Percentiles rank a stretch among this genome's conserved stretches.
Evolutionary conservation across 2,113 vertebrate species (phyloP).

Genomic region (Numida meleagris): DNA sequence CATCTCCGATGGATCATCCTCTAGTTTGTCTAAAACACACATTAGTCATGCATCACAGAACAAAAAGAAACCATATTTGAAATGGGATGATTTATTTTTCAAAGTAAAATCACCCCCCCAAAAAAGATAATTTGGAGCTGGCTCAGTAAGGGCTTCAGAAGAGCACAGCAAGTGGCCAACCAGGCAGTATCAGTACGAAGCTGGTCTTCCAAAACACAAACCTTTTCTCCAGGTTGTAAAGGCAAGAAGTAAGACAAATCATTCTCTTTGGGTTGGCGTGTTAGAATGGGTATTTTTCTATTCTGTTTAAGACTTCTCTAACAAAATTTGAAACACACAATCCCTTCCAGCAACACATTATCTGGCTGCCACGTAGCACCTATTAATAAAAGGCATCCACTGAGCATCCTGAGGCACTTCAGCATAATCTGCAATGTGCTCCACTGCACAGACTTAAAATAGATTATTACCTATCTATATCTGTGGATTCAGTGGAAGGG

Average conservation of each 20-base stretch:
- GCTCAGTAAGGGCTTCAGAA: neutral
- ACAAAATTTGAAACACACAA: neutral
- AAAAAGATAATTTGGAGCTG: neutral
- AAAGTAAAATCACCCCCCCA: neutral
- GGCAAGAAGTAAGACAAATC: neutral
- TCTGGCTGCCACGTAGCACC: neutral
- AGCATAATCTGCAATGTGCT: neutral
- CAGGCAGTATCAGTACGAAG: fast-evolving
- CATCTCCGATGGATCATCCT: neutral
- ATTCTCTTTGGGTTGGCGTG: neutral
- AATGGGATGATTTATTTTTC: neutral
- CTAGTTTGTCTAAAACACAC: neutral
- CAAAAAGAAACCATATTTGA: neutral
- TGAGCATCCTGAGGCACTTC: neutral
- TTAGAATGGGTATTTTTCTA: neutral
- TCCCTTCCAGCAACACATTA: neutral
- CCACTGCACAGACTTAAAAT: neutral
- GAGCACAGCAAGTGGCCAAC: neutral
- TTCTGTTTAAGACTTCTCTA: neutral
- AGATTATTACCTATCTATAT: neutral
- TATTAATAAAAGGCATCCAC: neutral
- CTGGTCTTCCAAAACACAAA: neutral
- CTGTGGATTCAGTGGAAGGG: neutral
- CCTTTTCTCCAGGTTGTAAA: neutral
- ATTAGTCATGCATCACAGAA: neutral